phyloP scores from a whole-genome alignment of 2,113 vertebrate species.

The Geothlypis trichas region DNA sequence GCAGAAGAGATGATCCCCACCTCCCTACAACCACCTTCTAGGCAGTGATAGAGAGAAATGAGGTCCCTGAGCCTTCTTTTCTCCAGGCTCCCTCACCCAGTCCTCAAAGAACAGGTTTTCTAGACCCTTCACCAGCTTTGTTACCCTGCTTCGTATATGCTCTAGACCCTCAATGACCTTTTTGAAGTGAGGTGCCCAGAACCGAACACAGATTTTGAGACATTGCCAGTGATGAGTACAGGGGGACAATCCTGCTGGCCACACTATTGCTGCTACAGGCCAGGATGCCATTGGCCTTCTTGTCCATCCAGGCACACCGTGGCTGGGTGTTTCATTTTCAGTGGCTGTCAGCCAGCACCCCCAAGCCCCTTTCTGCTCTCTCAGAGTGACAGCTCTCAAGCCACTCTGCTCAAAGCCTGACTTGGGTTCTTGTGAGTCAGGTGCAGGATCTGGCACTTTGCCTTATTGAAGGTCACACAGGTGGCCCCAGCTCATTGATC shows the following conservation, averaged over 20 bases:
- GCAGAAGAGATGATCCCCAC: background rate
- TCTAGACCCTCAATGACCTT: background rate
- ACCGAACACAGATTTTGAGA: background rate
- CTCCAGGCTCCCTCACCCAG: background rate
- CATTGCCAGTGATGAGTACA: background rate
- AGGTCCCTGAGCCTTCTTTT: background rate
- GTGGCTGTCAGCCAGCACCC: background rate
- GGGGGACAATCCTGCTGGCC: background rate
- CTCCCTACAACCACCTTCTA: background rate
- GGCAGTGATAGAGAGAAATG: background rate
- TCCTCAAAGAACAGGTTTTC: background rate
- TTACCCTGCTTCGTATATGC: background rate
- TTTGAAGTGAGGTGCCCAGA: background rate
- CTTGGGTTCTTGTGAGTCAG: background rate
- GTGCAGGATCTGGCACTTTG: background rate
- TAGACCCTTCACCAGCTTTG: background rate
- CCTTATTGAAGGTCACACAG: background rate
- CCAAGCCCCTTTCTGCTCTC: background rate
- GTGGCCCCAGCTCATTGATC: background rate
- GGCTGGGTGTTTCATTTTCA: background rate
- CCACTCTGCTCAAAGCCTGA: background rate
- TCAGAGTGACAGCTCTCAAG: background rate
- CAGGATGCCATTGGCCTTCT: background rate
- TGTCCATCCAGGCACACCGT: rapidly evolving
- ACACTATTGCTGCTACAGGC: background rate